Conservation (phyloP, 2,888 invertebrate species). For the Didymodactylos carnosus region DNA sequence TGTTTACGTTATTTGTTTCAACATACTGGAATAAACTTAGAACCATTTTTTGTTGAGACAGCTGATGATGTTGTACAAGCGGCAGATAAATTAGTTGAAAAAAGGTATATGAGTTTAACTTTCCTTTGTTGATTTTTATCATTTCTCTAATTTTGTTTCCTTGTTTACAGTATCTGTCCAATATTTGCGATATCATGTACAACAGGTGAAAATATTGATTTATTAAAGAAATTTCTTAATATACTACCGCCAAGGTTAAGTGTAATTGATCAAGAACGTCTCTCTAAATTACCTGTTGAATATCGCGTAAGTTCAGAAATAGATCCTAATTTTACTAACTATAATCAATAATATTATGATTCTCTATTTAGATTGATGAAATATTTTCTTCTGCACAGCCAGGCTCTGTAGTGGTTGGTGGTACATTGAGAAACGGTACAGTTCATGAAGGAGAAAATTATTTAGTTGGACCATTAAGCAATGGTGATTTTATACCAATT, state of each 20-base stretch:
- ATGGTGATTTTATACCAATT: conserved; percentile 48
- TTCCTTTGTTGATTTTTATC: too few species aligned
- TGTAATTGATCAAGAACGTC: background rate
- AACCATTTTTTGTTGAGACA: background rate
- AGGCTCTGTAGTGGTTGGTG: conserved; percentile 62
- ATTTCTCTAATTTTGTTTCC: too few species aligned
- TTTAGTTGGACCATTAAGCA: conserved; percentile 36
- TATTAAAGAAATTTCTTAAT: conserved; percentile 64
- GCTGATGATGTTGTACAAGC: conserved; percentile 2
- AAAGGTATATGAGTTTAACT: too few species aligned
- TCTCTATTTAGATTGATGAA: background rate
- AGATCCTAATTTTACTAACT: background rate
- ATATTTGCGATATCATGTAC: conserved; percentile 13
- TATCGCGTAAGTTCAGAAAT: background rate
- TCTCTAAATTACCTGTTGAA: background rate
- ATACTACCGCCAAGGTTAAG: conserved; percentile 45
- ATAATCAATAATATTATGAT: background rate
- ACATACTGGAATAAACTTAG: background rate
- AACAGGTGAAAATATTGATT: conserved; percentile 33
- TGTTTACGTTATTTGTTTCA: background rate
- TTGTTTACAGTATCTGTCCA: conserved; percentile 7
- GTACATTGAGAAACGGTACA: conserved; percentile 44
- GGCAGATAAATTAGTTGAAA: background rate
- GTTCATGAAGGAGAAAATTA: conserved; percentile 53
- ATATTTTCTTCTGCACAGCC: conserved; percentile 29